These are phyloP conservation scores for Cygnus olor DNA, from an alignment of 2,797 vertebrate genomes.

Conservation along the genomic window DNA sequence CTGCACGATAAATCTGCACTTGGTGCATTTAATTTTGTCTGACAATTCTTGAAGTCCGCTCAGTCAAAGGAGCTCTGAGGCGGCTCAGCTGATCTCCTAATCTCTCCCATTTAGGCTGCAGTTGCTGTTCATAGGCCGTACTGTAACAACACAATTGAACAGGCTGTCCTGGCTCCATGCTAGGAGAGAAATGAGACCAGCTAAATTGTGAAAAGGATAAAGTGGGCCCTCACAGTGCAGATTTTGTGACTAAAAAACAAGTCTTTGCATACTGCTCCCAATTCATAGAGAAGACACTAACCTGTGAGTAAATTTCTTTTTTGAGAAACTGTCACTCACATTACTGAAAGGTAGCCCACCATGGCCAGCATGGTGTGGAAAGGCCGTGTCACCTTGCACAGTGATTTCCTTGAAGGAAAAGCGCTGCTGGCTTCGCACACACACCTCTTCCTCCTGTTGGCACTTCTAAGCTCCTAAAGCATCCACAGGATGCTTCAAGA, in stretches of 20 bases:
- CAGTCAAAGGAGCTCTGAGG: neutral
- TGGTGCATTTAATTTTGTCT: neutral
- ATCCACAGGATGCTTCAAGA: neutral
- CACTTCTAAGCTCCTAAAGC: neutral
- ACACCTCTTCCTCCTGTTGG: neutral
- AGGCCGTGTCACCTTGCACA: neutral
- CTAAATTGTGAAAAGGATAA: neutral
- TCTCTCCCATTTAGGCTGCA: neutral
- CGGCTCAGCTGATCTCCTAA: neutral
- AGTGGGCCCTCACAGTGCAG: neutral
- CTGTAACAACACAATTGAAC: neutral
- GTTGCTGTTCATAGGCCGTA: neutral
- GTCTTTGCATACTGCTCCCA: neutral
- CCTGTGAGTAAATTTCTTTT: neutral
- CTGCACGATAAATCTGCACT: neutral
- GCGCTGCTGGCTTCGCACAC: neutral
- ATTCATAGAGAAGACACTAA: neutral
- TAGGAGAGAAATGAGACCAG: neutral
- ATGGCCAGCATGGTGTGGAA: fast-evolving
- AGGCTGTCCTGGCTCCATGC: neutral
- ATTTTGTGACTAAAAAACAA: neutral
- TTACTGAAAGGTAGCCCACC: neutral
- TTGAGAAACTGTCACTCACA: neutral
- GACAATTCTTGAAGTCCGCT: neutral
- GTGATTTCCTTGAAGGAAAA: neutral